A percentile compares a stretch with the other conserved stretches of the same genome.
Conservation (phyloP, 1,140 invertebrate species). For the Drosophila lini region DNA sequence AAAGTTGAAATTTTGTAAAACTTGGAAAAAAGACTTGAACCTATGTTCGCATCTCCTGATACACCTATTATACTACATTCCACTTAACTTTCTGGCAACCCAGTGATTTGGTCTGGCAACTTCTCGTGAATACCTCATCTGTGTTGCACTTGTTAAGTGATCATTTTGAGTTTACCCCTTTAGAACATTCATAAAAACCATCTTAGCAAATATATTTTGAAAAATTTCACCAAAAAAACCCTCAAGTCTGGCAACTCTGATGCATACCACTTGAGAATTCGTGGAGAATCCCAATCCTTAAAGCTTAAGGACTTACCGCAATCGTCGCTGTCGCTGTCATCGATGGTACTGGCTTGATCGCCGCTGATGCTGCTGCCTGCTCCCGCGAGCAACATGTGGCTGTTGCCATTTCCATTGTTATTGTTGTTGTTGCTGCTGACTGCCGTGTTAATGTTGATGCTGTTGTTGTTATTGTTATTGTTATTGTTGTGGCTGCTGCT, state of each 20-base stretch:
- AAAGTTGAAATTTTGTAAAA: background rate
- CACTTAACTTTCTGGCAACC: background rate
- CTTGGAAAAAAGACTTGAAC: background rate
- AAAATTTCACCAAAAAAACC: background rate
- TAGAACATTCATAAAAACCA: background rate
- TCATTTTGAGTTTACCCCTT: background rate
- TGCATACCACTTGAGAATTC: background rate
- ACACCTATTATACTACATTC: too few species aligned
- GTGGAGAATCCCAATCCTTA: background rate
- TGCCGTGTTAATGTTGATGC: conserved; percentile 24
- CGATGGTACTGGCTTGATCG: conserved; percentile 76
- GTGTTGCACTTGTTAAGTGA: too few species aligned
- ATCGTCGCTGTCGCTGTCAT: conserved; percentile 82
- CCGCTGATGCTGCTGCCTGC: conserved; percentile 79
- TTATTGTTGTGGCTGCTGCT: conserved; percentile 34
- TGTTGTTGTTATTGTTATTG: conserved; percentile 28
- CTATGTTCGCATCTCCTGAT: background rate
- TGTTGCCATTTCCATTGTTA: conserved; percentile 44
- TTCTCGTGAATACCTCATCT: background rate
- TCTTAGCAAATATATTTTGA: background rate
- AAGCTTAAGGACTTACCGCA: conserved; percentile 64
- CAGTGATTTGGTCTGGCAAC: background rate
- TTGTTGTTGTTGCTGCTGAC: conserved; percentile 22
- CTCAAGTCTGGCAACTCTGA: background rate
- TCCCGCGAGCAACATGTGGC: conserved; percentile 56